Evolutionary conservation across 2,113 vertebrate genomes (phyloP), one percentile per base, ranked within the genome.

Genomic region (Hydropotes inermis): DNA sequence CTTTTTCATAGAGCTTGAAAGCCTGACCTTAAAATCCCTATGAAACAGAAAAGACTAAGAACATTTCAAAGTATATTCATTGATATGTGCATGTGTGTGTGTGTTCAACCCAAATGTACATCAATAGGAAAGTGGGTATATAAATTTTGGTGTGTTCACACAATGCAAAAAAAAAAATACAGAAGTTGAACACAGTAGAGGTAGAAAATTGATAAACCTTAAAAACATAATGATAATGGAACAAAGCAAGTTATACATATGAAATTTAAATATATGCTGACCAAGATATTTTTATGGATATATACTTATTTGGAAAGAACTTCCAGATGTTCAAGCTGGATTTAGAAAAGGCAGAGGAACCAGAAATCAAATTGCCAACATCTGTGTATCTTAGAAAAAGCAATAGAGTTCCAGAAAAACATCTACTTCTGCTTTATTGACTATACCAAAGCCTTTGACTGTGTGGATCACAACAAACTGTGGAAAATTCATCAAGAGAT

Each of bases 1-100:
- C 81, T 55, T 89, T 95, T 96, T 91, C 27, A 78, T 3, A 84
- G 28, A 88, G 58, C 36, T 94, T 97, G 27, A 86, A 97, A 96
- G 96, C 61, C 15, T 81, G 19, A 78, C 95, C 28, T 28, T 74
- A 94, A 95, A 87, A 94, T 93, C 39, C 55, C 70, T 27, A 88
- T 82, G 92, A 23, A 91, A 78, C 17, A 84, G 76, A 90, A 97
- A 92, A 88, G 52, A 45, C 47, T 50, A 70, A 96, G 45, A 91
- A 61, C 17, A 94, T 84, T 94, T 92, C 81, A 82, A 90, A 78
- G 19, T 36, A 39, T 89, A 83, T 84, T 92, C 45, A 54, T 21
- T 74, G 64, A 43, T 74, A 43, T 13, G 57, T 54, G 15, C 85
- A 11, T 74, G 21, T 58, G 74, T 45, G 43, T 74, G 14, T 67